A percentile compares a stretch with the other conserved stretches of the same genome.
Evolutionary conservation across 2,113 vertebrate species (phyloP).

Genomic region (Phylloscopus trochilus): DNA sequence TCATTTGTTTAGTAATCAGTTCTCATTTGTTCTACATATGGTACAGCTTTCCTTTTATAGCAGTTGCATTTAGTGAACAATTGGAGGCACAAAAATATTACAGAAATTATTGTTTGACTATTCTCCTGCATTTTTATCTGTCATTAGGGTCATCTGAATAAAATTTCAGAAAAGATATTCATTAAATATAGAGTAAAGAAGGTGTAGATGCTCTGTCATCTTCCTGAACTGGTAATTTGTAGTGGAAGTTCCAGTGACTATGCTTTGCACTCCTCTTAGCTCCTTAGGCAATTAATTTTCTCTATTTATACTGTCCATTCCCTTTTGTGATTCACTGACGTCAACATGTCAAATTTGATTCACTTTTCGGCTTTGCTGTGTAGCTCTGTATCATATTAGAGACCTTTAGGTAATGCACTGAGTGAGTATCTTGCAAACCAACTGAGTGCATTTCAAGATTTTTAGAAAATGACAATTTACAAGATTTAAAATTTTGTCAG

Average conservation of each 20-base stretch:
- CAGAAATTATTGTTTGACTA: slow-evolving; percentile 21
- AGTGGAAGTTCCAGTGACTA: slow-evolving; percentile 40
- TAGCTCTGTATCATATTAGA: slow-evolving; percentile 46
- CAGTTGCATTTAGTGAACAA: slow-evolving; percentile 39
- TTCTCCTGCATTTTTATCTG: background rate
- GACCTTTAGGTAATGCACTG: slow-evolving; percentile 32
- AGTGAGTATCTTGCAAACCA: background rate
- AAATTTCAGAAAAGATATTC: background rate
- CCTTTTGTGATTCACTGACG: slow-evolving; percentile 45
- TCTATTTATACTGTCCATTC: slow-evolving; percentile 45
- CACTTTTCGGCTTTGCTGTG: slow-evolving; percentile 19
- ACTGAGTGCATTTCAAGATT: slow-evolving; percentile 14
- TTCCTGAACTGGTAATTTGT: slow-evolving; percentile 57
- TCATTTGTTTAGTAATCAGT: slow-evolving; percentile 54
- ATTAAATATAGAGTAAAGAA: background rate
- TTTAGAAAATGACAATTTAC: slow-evolving; percentile 16
- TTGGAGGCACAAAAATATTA: slow-evolving; percentile 15
- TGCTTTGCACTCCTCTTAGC: slow-evolving; percentile 66
- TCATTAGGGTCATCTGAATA: background rate
- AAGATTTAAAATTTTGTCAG: background rate
- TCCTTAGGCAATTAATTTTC: slow-evolving; percentile 64
- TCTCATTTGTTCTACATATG: slow-evolving; percentile 48
- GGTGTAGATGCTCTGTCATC: slow-evolving; percentile 52
- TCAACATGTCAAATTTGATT: slow-evolving; percentile 61
- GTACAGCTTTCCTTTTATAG: slow-evolving; percentile 12